Evolutionary conservation across 2,888 invertebrate genomes (phyloP), one percentile per base, ranked within the genome.

Genomic region (Macaria liturata): DNA sequence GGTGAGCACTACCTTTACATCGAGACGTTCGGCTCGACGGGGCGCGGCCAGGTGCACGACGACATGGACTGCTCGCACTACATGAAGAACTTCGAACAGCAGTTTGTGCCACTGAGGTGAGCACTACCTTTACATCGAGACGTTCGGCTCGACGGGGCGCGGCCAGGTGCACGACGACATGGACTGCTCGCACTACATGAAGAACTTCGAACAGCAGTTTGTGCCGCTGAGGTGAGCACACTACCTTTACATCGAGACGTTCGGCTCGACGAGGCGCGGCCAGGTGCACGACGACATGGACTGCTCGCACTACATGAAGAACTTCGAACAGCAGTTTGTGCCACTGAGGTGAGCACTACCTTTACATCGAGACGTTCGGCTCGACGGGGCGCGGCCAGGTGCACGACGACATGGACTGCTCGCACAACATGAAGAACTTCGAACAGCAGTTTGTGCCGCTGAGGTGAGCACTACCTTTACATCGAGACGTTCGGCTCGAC

Each of bases 111-210:
- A 9, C 91, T 99, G 57, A 94, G 97, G 95, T 96, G 83, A 80
- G 62, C 4, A 37, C 7, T 37, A 7, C 34, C 7, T 37, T 7
- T 7, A 20, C 0, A 99, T 99, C 71, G 99, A 99, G 91, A 99
- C 99, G 0, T 99, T 99, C 83, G 99, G 99, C 45, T 99, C 99
- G 5, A 99, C 99, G 1, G 99, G 99, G 2, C 94, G 95, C 53
- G 97, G 97, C 0, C 91, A 96, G 61, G 99, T 99, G 2, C 99
- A 99, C 80, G 99, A 99, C 81, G 99, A 99, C 80, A 98, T 99
- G 97, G 99, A 99, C 80, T 97, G 98, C 74, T 99, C 99, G 9
- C 99, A 99, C 91, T 99, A 99, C 84, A 99, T 99, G 99, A 99
- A 99, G 88, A 98, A 98, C 86, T 99, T 96, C 82, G 99, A 99